Percentiles rank a stretch among this genome's conserved stretches.
Evolutionary conservation across 2,113 vertebrate species (phyloP).

Genomic region (Lucifuga dentata): DNA sequence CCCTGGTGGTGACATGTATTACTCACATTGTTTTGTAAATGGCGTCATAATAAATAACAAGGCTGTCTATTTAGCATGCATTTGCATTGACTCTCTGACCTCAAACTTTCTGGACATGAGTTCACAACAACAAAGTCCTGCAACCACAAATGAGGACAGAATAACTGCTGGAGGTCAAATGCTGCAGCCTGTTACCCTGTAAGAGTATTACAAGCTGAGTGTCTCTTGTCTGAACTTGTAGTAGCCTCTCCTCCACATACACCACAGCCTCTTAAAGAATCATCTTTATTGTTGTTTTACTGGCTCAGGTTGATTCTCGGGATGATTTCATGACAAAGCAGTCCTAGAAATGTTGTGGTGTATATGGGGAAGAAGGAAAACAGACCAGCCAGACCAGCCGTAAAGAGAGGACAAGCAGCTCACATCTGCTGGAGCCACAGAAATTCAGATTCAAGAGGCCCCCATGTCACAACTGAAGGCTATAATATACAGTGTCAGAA

Average conservation of each 20-base stretch:
- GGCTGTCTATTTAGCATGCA: no score
- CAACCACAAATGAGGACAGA: constrained; percentile 26
- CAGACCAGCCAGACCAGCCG: constrained; percentile 8
- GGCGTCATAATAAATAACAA: no score
- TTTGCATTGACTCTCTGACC: neutral
- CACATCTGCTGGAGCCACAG: constrained; percentile 20
- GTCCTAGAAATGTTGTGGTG: constrained; percentile 62
- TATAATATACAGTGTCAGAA: constrained; percentile 17
- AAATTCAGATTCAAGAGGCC: constrained; percentile 31
- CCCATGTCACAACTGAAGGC: constrained; percentile 12
- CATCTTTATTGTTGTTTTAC: constrained; percentile 51
- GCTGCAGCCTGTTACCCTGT: constrained; percentile 7
- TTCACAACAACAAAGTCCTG: neutral
- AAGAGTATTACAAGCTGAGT: constrained; percentile 17
- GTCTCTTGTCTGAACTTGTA: constrained; percentile 42
- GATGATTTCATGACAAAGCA: constrained; percentile 63
- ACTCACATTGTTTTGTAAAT: no score
- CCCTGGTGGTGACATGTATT: no score
- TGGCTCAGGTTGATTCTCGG: constrained; percentile 60
- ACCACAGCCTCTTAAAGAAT: constrained; percentile 36
- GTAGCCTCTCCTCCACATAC: constrained; percentile 2
- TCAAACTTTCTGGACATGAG: neutral
- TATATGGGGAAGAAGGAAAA: constrained; percentile 35
- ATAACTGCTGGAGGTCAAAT: constrained; percentile 21
- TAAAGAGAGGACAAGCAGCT: constrained; percentile 43